Evolutionary conservation across 2,113 vertebrate genomes (phyloP).

Genomic region (Tauraco erythrolophus): DNA sequence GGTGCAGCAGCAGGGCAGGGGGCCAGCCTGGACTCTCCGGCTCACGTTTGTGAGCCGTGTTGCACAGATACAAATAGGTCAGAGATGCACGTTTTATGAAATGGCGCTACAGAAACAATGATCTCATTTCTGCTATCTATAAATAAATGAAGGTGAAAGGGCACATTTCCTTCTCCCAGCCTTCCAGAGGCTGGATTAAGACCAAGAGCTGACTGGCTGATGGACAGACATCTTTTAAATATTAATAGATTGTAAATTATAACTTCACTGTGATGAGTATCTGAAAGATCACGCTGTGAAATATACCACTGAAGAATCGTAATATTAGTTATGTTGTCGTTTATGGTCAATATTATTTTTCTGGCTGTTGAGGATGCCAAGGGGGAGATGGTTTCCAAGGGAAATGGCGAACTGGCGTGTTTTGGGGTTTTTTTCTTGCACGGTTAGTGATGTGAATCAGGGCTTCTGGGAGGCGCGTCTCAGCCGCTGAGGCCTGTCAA

Average conservation of each 20-base stretch:
- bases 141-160: slow-evolving; percentile 55
- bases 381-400: not conserved
- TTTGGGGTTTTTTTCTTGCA: not conserved
- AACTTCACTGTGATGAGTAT: not conserved
- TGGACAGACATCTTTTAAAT: not conserved
- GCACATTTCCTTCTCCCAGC: slow-evolving; percentile 19
- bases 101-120: not conserved
- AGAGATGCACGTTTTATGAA: not conserved
- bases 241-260: not conserved
- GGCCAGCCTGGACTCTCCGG: not conserved
- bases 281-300: not conserved
- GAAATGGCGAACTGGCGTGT: not conserved
- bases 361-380: not conserved
- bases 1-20: not conserved
- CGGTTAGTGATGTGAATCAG: not conserved
- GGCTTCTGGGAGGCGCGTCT: not conserved
- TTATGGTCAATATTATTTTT: not conserved
- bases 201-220: not conserved
- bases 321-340: fast-evolving
- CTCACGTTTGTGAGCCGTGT: fast-evolving
- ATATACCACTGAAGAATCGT: not conserved
- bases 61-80: not conserved
- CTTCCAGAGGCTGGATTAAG: not conserved
- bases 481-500: not conserved
- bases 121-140: slow-evolving; percentile 21